These are phyloP conservation scores for Ophion slaviceki DNA, from an alignment of 2,888 invertebrate genomes.

Conservation along the genomic window DNA sequence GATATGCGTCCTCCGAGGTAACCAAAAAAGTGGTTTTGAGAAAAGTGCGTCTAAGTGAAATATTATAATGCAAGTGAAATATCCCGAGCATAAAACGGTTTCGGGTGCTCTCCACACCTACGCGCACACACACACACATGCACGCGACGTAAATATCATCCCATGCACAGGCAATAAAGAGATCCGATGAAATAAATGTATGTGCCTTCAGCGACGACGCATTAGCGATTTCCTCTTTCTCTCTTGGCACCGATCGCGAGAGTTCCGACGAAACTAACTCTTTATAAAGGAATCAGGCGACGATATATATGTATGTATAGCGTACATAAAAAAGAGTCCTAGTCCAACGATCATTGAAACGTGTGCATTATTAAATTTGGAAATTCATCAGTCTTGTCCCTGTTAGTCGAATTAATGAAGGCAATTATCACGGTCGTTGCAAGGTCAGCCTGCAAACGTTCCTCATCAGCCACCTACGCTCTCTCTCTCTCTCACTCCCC, in stretches of 20 bases:
- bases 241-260: conserved; percentile 36
- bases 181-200: conserved; percentile 61
- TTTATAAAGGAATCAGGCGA: conserved; percentile 12
- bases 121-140: background rate
- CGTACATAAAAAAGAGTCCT: background rate
- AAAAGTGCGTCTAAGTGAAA: background rate
- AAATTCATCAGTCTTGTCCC: conserved; percentile 37
- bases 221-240: conserved; percentile 11
- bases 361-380: conserved; percentile 42
- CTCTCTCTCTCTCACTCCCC: conserved; percentile 54
- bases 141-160: conserved; percentile 53
- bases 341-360: conserved; percentile 38
- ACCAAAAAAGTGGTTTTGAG: too few relatives aligned
- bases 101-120: conserved; percentile 20
- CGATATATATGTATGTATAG: background rate
- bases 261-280: conserved; percentile 16
- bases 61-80: conserved; percentile 16
- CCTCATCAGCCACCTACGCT: conserved; percentile 64
- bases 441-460: too few relatives aligned
- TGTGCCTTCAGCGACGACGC: conserved; percentile 39
- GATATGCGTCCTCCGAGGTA: too few relatives aligned
- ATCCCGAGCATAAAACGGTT: conserved; percentile 32
- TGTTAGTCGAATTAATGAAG: conserved; percentile 51
- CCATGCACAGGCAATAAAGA: conserved; percentile 59
- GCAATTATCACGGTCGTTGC: conserved; percentile 47